Base-by-base conservation (phyloP, 2,888 invertebrate species). In the Sarcophaga carnaria region DNA sequence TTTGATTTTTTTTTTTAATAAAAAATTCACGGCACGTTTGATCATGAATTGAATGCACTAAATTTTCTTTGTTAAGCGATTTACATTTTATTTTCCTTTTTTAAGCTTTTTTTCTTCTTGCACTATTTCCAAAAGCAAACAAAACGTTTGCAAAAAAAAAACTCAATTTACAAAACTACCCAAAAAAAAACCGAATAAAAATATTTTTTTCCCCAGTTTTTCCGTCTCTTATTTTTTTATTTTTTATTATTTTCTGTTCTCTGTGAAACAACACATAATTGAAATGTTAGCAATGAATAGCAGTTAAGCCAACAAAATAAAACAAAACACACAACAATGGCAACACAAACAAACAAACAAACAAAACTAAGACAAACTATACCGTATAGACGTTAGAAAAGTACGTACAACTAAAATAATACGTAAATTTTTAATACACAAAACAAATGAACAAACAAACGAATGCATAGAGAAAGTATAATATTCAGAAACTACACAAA, bases 231-330 rank as follows among this genome's bases (percentile, higher is more conserved):
- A 60, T 8, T 62, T 6, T 14, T 27, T 22, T 11, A 17, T 37
- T 25, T 20, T 22, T 37, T 37, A 37, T 37, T 37, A 37, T 37
- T 37, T 27, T 12, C 66, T 67, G 17, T 63, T 60, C 63, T 20
- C 17, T 69, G 20, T 20, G 60, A 45, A 78, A 17, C 37, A 69
- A 64, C 14, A 77, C 37, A 70, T 86, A 83, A 86, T 87, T 87
- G 87, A 87, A 87, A 85, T 76, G 71, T 85, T 72, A 78, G 75
- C 81, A 75, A 62, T 77, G 74, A 76, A 79, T 70, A 27, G 59
- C 71, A 79, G 69, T 81, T 85, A 80, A 77, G 45, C 77, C 20
- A 80, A 77, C 74, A 49, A 74, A 54, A 59, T 20, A 54, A n/a
- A 77, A 67, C 8, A 45, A 76, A 4, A 20, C 37, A 63, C 4